These are phyloP conservation scores for Cephus spinipes DNA, from an alignment of 2,888 invertebrate species.

Conservation along the genomic window DNA sequence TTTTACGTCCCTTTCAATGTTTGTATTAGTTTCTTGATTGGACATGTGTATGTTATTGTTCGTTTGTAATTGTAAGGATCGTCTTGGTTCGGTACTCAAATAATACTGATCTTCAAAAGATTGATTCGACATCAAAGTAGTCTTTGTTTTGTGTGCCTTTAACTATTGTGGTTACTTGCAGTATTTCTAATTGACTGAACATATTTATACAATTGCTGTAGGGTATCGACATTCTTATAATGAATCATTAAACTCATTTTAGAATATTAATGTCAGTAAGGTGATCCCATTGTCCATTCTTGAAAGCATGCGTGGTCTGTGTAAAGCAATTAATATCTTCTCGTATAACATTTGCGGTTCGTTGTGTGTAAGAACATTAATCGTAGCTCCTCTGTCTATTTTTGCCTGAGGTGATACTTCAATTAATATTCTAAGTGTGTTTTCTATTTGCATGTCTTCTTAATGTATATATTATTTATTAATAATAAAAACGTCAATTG, in stretches of 20 bases:
- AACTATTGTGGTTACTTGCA: background rate
- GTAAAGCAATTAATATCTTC: background rate
- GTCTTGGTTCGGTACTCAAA: background rate
- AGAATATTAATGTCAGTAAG: background rate
- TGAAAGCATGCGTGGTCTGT: background rate
- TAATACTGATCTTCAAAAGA: background rate
- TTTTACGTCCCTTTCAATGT: background rate
- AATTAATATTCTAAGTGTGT: background rate
- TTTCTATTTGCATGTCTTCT: background rate
- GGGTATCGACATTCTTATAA: background rate
- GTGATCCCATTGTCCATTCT: background rate
- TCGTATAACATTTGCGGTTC: background rate
- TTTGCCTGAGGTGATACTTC: background rate
- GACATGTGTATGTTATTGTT: too few relatives aligned
- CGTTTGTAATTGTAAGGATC: background rate
- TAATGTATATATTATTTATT: background rate
- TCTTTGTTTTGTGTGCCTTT: background rate
- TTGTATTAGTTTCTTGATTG: background rate
- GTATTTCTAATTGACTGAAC: background rate
- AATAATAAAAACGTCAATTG: background rate
- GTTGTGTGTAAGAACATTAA: background rate
- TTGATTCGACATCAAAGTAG: background rate
- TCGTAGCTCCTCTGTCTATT: background rate
- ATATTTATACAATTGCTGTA: background rate
- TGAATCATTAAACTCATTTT: background rate